Evolutionary conservation across 2,113 vertebrate genomes (phyloP).

Genomic region (Lepus americanus): DNA sequence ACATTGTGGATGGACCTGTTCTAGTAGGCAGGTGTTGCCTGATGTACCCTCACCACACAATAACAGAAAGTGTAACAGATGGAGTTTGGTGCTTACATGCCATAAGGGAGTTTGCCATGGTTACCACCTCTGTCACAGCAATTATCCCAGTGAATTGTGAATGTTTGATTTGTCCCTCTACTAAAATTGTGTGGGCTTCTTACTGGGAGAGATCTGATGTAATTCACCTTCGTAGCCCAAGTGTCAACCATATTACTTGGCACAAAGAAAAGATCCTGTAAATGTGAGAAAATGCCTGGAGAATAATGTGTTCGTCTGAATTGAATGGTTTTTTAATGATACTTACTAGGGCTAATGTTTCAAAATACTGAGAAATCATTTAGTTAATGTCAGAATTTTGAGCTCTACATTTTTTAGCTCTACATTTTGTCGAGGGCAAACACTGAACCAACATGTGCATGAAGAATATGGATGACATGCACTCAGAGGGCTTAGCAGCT

Average conservation of each 20-base stretch:
- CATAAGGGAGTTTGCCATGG: neutral
- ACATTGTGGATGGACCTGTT: neutral
- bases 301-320: neutral
- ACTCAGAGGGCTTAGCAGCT: neutral
- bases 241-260: neutral
- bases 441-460: neutral
- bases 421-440: constrained; percentile 15
- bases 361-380: constrained; percentile 4
- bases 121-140: neutral
- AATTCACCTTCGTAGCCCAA: neutral
- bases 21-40: neutral
- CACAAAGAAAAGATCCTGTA: neutral
- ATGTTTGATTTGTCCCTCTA: neutral
- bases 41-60: neutral
- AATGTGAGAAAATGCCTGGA: neutral
- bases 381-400: neutral
- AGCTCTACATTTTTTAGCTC: neutral
- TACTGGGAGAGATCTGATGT: neutral
- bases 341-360: neutral
- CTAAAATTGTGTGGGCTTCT: neutral
- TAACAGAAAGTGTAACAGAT: neutral
- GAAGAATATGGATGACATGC: neutral
- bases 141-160: neutral
- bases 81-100: neutral
- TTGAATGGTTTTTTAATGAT: neutral